These are phyloP conservation scores for Takifugu flavidus DNA, from an alignment of 2,113 vertebrate species.

Conservation along the genomic window DNA sequence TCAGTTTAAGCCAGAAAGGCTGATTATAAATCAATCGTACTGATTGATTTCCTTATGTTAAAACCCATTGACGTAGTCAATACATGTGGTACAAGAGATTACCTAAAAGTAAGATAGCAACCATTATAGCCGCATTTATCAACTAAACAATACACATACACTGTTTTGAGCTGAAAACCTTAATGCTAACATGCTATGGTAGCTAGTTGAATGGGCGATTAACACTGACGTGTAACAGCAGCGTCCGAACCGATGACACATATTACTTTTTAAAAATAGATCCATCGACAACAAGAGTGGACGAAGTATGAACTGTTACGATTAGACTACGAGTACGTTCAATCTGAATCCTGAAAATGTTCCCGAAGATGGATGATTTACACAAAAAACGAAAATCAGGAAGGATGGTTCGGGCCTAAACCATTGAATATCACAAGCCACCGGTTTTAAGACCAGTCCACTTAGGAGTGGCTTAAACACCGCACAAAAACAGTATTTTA, in stretches of 20 bases:
- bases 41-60: too few relatives aligned
- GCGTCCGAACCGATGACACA: slow-evolving; percentile 7
- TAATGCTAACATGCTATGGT: slow-evolving; percentile 44
- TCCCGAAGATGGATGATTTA: slow-evolving; percentile 16
- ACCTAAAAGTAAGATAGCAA: too few relatives aligned
- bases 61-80: too few relatives aligned
- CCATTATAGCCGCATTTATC: background rate
- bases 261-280: background rate
- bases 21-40: too few relatives aligned
- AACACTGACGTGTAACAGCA: slow-evolving; percentile 76
- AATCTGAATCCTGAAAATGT: background rate
- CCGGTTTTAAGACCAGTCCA: background rate
- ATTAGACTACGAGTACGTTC: too few relatives aligned
- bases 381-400: slow-evolving; percentile 38
- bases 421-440: slow-evolving; percentile 38
- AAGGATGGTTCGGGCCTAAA: slow-evolving; percentile 47
- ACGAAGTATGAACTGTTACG: rapidly evolving
- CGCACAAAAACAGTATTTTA: rapidly evolving
- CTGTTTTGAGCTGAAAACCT: background rate
- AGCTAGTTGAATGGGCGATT: slow-evolving; percentile 38
- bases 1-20: too few relatives aligned
- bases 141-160: background rate
- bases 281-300: rapidly evolving
- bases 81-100: too few relatives aligned
- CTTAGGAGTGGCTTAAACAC: rapidly evolving